These are phyloP conservation scores for Anaspis maculata DNA, from an alignment of 2,888 invertebrate genomes.

Conservation along the genomic window DNA sequence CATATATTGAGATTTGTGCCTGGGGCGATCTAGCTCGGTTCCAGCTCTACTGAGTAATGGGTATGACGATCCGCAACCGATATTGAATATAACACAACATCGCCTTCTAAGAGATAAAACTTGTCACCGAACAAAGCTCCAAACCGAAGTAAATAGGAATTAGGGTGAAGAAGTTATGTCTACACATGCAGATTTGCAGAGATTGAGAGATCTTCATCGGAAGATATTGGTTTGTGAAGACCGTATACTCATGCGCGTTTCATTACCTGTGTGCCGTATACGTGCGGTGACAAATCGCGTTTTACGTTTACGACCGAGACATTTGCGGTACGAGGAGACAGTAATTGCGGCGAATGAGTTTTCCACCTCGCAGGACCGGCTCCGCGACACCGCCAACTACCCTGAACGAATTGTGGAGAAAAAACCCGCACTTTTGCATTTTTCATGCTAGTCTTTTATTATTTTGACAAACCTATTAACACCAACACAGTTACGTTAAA, in stretches of 20 bases:
- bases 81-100: constrained; percentile 36
- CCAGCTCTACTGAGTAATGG: constrained; percentile 29
- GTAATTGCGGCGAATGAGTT: constrained; percentile 19
- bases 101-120: constrained; percentile 34
- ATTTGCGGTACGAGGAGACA: constrained; percentile 20
- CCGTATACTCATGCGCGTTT: constrained; percentile 15
- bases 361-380: constrained; percentile 7
- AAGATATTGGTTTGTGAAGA: constrained; percentile 26
- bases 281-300: constrained; percentile 24
- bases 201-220: constrained; percentile 32
- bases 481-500: too few relatives aligned
- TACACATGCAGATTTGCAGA: constrained; percentile 29
- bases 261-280: constrained; percentile 18
- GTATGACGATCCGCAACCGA: constrained; percentile 27
- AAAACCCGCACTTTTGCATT: too few relatives aligned
- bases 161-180: constrained; percentile 33
- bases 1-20: constrained; percentile 26
- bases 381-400: constrained; percentile 4
- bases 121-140: constrained; percentile 34
- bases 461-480: too few relatives aligned
- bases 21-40: constrained; percentile 16
- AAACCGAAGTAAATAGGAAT: constrained; percentile 31
- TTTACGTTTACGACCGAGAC: constrained; percentile 24
- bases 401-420: too few relatives aligned
- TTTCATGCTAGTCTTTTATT: too few relatives aligned